Evolutionary conservation across 2,113 vertebrate genomes (phyloP), one percentile per base, ranked within the genome.

Genomic region (Puffinus mauretanicus): DNA sequence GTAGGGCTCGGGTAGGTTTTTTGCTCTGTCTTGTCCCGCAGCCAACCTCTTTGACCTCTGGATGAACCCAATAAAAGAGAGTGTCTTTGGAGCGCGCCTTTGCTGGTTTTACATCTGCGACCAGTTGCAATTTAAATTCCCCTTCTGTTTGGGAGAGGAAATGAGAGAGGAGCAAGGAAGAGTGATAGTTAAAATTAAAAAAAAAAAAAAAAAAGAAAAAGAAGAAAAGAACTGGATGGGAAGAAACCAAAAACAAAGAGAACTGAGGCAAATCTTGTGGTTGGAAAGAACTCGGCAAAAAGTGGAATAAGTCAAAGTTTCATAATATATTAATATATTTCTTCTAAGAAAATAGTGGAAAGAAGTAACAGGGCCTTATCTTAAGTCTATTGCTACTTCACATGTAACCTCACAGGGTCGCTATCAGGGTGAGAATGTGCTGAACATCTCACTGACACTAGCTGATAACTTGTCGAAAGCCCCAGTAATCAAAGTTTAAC

Each of bases 41-140:
- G 95, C 92, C 96, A 97, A 96, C 85, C 84, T 88, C 87, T 89
- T 65, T 94, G 94, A 93, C 95, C 96, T 81, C 86, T 96, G 96
- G 91, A 94, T 89, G 97, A 97, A 97, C 97, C 49, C 17, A 52
- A 22, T 65, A 61, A 88, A 86, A 89, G 29, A 83, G 67, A 93
- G 80, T 51, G 78, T 66, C 83, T 95, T 94, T 90, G 90, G 96
- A 94, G 77, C 7, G 2, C 0, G 4, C 76, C 81, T 61, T 78
- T 38, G 26, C 36, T 3, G 9, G 67, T 93, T 91, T 36, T 86
- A 94, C 92, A 93, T 96, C 93, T 67, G 49, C 0, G 14, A 91
- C 64, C 36, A 19, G 78, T 95, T 73, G 86, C 86, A 73, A 71
- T 85, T 88, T 77, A 94, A 92, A 95, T 95, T 97, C 90, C 38